phyloP scores from a whole-genome alignment of 2,888 invertebrate genomes.

The Drymonia ruficornis region DNA sequence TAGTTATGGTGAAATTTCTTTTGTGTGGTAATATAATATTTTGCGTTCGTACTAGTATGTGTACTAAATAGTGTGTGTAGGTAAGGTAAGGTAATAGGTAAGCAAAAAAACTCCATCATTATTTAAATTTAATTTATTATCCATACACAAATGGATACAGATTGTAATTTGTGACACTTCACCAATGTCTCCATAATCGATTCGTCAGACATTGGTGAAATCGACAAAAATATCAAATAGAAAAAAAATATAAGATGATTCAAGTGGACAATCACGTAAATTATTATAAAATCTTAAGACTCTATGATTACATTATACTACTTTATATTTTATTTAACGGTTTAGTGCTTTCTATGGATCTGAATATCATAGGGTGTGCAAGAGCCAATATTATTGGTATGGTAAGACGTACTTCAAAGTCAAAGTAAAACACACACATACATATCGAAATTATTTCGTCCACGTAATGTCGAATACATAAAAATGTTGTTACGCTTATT shows the following conservation, averaged over 20 bases:
- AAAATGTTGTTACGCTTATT: constrained; percentile 40
- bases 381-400: constrained; percentile 39
- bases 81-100: not conserved
- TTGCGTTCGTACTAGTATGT: too few relatives aligned
- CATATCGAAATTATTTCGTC: constrained; percentile 27
- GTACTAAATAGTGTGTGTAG: too few relatives aligned
- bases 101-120: constrained; percentile 39
- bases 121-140: constrained; percentile 76
- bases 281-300: constrained; percentile 63
- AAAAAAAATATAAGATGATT: constrained; percentile 72
- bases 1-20: too few relatives aligned
- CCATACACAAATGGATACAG: constrained; percentile 78
- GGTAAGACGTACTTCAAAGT: constrained; percentile 26
- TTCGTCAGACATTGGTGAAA: constrained; percentile 70
- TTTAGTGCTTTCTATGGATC: constrained; percentile 50
- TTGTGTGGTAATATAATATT: too few relatives aligned
- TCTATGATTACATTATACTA: constrained; percentile 72
- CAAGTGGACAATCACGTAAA: constrained; percentile 66
- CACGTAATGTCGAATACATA: constrained; percentile 38
- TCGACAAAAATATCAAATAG: constrained; percentile 69
- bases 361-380: constrained; percentile 48
- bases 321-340: constrained; percentile 53
- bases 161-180: constrained; percentile 63
- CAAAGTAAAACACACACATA: constrained; percentile 10
- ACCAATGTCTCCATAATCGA: constrained; percentile 68